A percentile compares a stretch with the other conserved stretches of the same genome.
These are phyloP conservation scores for Nesidiocoris tenuis DNA, from an alignment of 2,888 invertebrate genomes.

Conservation along the genomic window DNA sequence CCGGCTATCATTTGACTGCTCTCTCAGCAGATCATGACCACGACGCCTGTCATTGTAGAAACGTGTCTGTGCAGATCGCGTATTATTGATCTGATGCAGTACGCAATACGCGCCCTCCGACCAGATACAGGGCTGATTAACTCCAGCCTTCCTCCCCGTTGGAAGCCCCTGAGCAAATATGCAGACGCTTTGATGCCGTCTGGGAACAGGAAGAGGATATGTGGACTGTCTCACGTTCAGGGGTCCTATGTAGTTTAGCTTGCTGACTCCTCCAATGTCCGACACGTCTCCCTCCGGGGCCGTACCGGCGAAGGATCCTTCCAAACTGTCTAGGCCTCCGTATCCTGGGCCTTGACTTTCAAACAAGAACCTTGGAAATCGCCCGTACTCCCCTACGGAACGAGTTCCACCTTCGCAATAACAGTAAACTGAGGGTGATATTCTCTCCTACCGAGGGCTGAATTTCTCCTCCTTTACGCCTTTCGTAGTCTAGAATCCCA, in stretches of 20 bases:
- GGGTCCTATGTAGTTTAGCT: background rate
- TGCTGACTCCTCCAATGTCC: background rate
- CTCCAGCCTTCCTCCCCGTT: background rate
- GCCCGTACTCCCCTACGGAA: background rate
- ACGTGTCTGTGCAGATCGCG: background rate
- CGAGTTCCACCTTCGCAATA: constrained; percentile 13
- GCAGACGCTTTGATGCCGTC: background rate
- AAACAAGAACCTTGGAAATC: constrained; percentile 11
- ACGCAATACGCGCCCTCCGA: background rate
- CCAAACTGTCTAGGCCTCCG: background rate
- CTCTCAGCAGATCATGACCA: too few species aligned
- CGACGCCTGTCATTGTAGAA: background rate
- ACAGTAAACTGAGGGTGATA: constrained; percentile 28
- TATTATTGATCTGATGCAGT: background rate
- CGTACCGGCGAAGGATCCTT: background rate
- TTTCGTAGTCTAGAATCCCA: background rate
- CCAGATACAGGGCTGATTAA: background rate
- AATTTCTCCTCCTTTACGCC: constrained; percentile 7
- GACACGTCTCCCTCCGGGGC: background rate
- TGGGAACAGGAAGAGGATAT: background rate
- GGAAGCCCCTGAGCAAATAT: background rate
- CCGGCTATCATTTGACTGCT: background rate
- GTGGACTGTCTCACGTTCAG: background rate
- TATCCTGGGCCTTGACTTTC: background rate
- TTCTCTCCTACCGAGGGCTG: constrained; percentile 8